Base-by-base conservation (phyloP, 2,113 vertebrate genomes). In the Illadopsis cleaveri region DNA sequence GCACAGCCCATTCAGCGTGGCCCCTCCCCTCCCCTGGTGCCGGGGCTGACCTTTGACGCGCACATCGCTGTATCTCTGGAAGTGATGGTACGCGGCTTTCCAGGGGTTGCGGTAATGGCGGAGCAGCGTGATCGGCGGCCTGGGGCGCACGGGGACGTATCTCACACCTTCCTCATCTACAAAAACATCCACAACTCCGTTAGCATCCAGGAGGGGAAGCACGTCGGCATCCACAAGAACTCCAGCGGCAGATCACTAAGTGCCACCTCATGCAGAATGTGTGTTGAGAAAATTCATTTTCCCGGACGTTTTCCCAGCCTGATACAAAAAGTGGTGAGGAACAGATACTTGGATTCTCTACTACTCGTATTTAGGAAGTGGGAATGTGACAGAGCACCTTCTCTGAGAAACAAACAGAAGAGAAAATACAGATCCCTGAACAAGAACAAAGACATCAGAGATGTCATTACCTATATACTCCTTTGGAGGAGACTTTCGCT, bases 41-140 rank as follows among this genome's bases (percentile, higher is more conserved):
- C n/a, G n/a, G 10, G 13, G 28, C 98, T 96, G 88, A 99, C 99
- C 99, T 99, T 99, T 99, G 57, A 99, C 99, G 10, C 99, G 98
- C 90, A 99, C 99, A 31, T 99, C 99, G 17, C 98, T 99, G 95
- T 99, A 99, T 79, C 99, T 98, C 98, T 99, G 99, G 79, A 99
- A 99, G 97, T 99, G 99, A 94, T 99, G 99, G 95, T 99, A 99
- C 4, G 99, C 99, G 6, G 99, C 99, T 96, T 99, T 99, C 99
- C 99, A 99, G 16, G 99, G 99, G 91, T 99, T 99, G 71, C 99
- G 98, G 72, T 99, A 99, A 54, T 99, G 99, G 2, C 99, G 98
- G 16, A 99, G 98, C 83, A 99, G 97, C 1, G 99, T 99, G 72
- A 99, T 99, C 2, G 99, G 99, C 1, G 99, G 99, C 68, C 99